Conservation (phyloP, 2,888 invertebrate species). For the Agonopterix subpropinquella region DNA sequence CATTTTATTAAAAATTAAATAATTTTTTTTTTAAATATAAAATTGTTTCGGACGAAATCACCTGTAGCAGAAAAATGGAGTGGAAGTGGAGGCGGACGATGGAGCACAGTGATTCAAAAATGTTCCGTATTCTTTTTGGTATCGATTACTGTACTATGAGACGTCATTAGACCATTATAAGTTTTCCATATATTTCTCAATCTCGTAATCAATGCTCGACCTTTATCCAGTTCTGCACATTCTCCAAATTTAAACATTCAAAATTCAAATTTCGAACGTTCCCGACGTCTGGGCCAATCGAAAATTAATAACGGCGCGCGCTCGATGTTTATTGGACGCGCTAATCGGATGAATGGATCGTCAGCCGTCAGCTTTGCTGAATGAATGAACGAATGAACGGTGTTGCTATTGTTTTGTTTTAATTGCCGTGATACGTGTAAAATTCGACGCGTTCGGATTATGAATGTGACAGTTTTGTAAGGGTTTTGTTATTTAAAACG, state of each 20-base stretch:
- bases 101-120: no score
- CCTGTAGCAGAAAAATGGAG: no score
- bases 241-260: background rate
- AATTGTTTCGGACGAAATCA: no score
- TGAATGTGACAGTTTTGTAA: constrained; percentile 3
- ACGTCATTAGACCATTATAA: no score
- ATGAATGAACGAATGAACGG: constrained; percentile 28
- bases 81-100: no score
- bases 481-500: background rate
- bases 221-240: no score
- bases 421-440: constrained; percentile 26
- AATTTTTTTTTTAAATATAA: no score
- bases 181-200: no score
- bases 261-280: constrained; percentile 19
- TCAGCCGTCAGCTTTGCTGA: constrained; percentile 35
- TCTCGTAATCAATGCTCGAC: no score
- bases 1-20: no score
- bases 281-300: constrained; percentile 43
- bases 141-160: no score
- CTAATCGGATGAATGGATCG: constrained; percentile 50
- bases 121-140: no score
- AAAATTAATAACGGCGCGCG: constrained; percentile 54
- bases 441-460: constrained; percentile 5
- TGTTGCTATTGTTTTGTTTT: constrained; percentile 29
- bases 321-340: constrained; percentile 50